These are phyloP conservation scores for Papilio polyxenes DNA, from an alignment of 1,140 invertebrate species.

Conservation along the genomic window DNA sequence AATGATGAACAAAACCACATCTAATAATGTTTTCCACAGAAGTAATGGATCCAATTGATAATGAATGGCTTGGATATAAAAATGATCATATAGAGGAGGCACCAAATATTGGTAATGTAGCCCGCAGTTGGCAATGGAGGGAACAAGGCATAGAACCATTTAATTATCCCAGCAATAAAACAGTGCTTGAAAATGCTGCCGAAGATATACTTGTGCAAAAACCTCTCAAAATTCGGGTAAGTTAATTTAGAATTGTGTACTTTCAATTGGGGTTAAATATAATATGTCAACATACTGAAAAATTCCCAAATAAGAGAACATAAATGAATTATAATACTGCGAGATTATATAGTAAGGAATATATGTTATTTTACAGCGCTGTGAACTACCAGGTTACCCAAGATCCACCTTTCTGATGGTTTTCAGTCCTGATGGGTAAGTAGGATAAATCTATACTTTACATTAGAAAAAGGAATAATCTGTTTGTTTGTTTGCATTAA, in stretches of 20 bases:
- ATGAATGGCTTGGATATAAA: constrained; percentile 70
- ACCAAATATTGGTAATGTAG: constrained; percentile 64
- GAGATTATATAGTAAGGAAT: background rate
- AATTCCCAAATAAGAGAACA: background rate
- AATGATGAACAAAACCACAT: background rate
- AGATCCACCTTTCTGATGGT: constrained; percentile 92
- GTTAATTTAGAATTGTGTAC: constrained; percentile 16
- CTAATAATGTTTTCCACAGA: constrained; percentile 44
- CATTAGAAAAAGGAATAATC: background rate
- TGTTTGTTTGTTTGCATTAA: background rate
- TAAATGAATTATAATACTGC: background rate
- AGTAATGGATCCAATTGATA: constrained; percentile 72
- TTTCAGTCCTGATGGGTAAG: constrained; percentile 92
- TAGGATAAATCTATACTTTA: constrained; percentile 20
- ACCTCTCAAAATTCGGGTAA: constrained; percentile 71
- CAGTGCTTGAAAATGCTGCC: constrained; percentile 73
- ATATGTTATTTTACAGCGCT: constrained; percentile 80
- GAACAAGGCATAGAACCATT: constrained; percentile 66
- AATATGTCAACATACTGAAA: background rate
- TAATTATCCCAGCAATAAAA: constrained; percentile 64
- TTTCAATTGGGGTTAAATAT: background rate
- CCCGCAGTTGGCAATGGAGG: constrained; percentile 72
- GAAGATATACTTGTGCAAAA: constrained; percentile 75
- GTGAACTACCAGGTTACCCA: constrained; percentile 87
- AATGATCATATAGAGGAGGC: constrained; percentile 67